Evolutionary conservation across 2,888 invertebrate genomes (phyloP), one percentile per base, ranked within the genome.

Genomic region (Oscheius sp.): DNA sequence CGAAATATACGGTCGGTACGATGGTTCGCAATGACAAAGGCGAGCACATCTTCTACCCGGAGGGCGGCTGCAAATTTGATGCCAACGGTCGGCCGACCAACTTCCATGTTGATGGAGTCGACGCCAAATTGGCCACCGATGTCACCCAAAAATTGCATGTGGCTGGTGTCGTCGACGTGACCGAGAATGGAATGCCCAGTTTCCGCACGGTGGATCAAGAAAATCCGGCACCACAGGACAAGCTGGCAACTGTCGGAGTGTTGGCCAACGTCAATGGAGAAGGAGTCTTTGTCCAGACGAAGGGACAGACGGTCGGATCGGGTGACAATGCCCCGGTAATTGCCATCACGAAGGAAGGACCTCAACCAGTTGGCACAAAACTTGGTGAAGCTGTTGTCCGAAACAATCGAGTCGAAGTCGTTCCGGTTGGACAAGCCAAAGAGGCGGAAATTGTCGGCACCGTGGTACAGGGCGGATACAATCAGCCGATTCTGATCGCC

Each of bases 221-320:
- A 6, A 35, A 70, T 25, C 52, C 49, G 5, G 70, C 70, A 9
- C 70, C 70, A 3, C 70, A 70, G 46, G 70, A 70, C 52, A 70
- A 70, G 43, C 16, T 59, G 49, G 59, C 70, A 16, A 58, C 61
- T 13, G 70, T 70, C 21, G 70, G 70, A 27, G 46, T 58, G 7
- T 46, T 70, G n/a, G 52, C 52, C n/a, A 45, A 45, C 23, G 49
- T 46, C 1, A 29, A 70, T n/a, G 59, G 59, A 23, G 49, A 46
- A 27, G 21, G 13, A 0, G n/a, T 29, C 12, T 70, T 70, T 23
- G 46, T 70, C 0, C 70, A 70, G 61, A 70, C 59, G 9, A 70
- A 70, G 46, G 70, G 70, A 70, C 70, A 59, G 35, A 61, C 70
- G 21, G 59, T 70, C 61, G 70, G 70, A 5, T 70, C 70, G 43